phyloP scores from a whole-genome alignment of 2,888 invertebrate genomes.

The Agrochola macilenta region DNA sequence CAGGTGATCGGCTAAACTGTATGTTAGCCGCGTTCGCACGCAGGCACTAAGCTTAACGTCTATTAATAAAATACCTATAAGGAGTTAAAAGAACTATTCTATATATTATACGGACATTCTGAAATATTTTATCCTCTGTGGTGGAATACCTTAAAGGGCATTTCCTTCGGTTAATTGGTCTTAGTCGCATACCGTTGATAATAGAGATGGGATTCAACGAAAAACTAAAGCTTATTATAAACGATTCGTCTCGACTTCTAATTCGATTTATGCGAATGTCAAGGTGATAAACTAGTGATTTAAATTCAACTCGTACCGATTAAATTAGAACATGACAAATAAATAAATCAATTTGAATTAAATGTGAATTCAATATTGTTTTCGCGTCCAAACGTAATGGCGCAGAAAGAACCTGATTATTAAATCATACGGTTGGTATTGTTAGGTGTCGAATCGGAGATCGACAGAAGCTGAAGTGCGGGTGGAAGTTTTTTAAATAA shows the following conservation, averaged over 20 bases:
- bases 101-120: constrained; percentile 64
- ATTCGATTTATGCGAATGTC: constrained; percentile 42
- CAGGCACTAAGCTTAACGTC: constrained; percentile 56
- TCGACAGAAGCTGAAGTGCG: constrained; percentile 34
- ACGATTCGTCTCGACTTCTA: constrained; percentile 15
- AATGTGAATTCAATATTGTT: constrained; percentile 17
- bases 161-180: constrained; percentile 78
- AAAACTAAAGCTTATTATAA: constrained; percentile 19
- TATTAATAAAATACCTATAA: constrained; percentile 65
- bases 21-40: constrained; percentile 45
- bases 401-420: constrained; percentile 45
- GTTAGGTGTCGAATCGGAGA: constrained; percentile 29
- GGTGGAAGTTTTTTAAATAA: constrained; percentile 59
- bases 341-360: constrained; percentile 37
- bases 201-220: constrained; percentile 58
- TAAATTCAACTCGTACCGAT: constrained; percentile 9
- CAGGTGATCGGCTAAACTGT: constrained; percentile 61
- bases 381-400: constrained; percentile 7
- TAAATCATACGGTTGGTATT: constrained; percentile 53
- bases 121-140: constrained; percentile 74
- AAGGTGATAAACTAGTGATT: constrained; percentile 16
- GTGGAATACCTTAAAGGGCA: constrained; percentile 75
- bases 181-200: constrained; percentile 60
- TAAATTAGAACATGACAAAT: constrained; percentile 24
- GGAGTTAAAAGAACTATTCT: constrained; percentile 65